Percentiles rank a stretch among this genome's conserved stretches.
These are phyloP conservation scores for Miltochrista miniata DNA, from an alignment of 2,888 invertebrate species.

Conservation along the genomic window DNA sequence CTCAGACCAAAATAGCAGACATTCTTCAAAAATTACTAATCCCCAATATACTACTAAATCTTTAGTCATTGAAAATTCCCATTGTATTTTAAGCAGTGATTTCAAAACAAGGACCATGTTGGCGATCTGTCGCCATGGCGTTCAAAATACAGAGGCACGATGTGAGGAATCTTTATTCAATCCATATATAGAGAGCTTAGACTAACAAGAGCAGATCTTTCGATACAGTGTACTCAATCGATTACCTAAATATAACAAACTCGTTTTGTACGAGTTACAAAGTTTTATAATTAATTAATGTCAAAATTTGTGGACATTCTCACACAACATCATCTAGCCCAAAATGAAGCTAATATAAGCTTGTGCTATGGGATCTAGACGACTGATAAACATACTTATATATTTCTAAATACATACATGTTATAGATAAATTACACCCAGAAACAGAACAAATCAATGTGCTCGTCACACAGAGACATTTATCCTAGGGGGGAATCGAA, in stretches of 20 bases:
- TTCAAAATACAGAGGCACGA: slow-evolving; percentile 26
- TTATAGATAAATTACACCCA: too few species aligned
- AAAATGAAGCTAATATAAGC: too few species aligned
- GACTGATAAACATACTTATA: too few species aligned
- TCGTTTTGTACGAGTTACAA: slow-evolving; percentile 1
- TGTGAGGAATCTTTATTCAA: slow-evolving; percentile 45
- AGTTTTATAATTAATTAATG: too few species aligned
- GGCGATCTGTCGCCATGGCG: slow-evolving; percentile 28
- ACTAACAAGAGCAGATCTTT: slow-evolving; percentile 29
- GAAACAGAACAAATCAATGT: too few species aligned
- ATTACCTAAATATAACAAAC: slow-evolving; percentile 40
- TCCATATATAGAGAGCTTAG: slow-evolving; percentile 52
- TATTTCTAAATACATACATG: too few species aligned
- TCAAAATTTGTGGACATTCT: too few species aligned
- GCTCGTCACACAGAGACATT: too few species aligned
- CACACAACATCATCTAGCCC: too few species aligned
- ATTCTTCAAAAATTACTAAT: slow-evolving; percentile 3
- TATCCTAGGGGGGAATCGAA: too few species aligned
- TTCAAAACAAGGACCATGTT: slow-evolving; percentile 34
- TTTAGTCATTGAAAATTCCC: slow-evolving; percentile 25
- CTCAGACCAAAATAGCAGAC: neutral
- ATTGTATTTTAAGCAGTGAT: slow-evolving; percentile 53
- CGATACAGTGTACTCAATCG: slow-evolving; percentile 37
- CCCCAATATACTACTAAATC: slow-evolving; percentile 1
- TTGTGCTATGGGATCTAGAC: too few species aligned